Evolutionary conservation across 1,140 invertebrate species (phyloP), one percentile per base, ranked within the genome.

Genomic region (Reticulitermes speratus): DNA sequence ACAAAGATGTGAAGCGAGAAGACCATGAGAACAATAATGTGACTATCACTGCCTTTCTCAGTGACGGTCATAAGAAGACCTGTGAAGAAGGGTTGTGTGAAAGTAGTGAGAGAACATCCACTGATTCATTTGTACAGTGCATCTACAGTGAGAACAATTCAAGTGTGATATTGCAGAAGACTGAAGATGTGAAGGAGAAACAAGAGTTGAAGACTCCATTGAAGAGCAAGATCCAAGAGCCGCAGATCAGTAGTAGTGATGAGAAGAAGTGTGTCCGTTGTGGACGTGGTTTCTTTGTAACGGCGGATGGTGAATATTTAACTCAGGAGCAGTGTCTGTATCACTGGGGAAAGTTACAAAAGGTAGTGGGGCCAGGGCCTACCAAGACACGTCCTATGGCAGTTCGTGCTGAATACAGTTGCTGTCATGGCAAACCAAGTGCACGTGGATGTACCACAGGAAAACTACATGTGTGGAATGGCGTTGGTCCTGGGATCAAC

Each of bases 381-480:
- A 88, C 87, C 84, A 81, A 45, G 83, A 81, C 16, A 45, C 45
- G 30, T 44, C 25, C 9, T 11, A 81, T 69, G 44, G 86, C 86
- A 44, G 65, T 87, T 84, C 87, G 85, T 32, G 87, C 86, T 9
- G 87, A 88, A 9, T 92, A 92, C 88, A 90, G 89, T 0, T 94
- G 94, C 88, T 94, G 93, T 88, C 88, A 89, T 65, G 91, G 90
- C 23, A 88, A 89, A 38, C 87, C 90, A 8, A 87, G 86, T 6
- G 88, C 92, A 0, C 87, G 88, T 14, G 96, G 96, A 0, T 97
- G 96, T 90, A 92, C 92, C 81, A 89, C 90, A 2, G 92, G 93
- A 19, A 91, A 93, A n/a, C 91, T 92, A 55, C 96, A 97, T 89
- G 96, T 97, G 0, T 97, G 96, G 96, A 93, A 91, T 23, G 96